Percentiles rank a stretch among this genome's conserved stretches.
Conservation (phyloP, 2,888 invertebrate species). For the Nymphalis c-album region DNA sequence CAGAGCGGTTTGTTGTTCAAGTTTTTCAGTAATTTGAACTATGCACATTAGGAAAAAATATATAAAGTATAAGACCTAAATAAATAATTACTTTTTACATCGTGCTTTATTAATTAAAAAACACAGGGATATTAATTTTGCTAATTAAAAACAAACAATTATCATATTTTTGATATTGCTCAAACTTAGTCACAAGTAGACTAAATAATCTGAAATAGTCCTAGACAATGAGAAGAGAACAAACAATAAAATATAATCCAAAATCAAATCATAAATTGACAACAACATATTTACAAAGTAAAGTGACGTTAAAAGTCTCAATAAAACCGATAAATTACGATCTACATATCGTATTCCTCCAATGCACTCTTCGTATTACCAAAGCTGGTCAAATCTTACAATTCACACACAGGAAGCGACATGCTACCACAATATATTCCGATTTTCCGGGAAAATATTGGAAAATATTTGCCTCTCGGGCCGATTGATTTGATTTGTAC, state of each 20-base stretch:
- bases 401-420: conserved; percentile 15
- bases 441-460: conserved; percentile 59
- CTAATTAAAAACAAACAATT: too few species aligned
- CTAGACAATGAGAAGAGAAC: too few species aligned
- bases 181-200: too few species aligned
- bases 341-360: not conserved
- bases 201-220: too few species aligned
- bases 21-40: conserved; percentile 5
- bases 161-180: too few species aligned
- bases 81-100: not conserved
- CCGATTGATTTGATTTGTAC: conserved; percentile 66
- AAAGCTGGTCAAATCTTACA: conserved; percentile 7
- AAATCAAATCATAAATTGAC: too few species aligned
- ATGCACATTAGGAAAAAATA: not conserved
- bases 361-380: not conserved
- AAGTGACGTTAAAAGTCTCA: too few species aligned
- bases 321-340: too few species aligned
- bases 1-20: conserved; percentile 21
- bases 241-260: too few species aligned
- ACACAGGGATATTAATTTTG: too few species aligned
- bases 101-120: too few species aligned
- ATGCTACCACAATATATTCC: conserved; percentile 20
- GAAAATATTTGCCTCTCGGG: conserved; percentile 60
- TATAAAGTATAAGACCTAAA: not conserved
- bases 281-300: too few species aligned